Evolutionary conservation across 2,113 vertebrate species (phyloP).

Genomic region (Macaca fascicularis): T2T-MFA8v1.1 NC_088380.1:95382501-95383000

Average conservation of each 20-base stretch:
- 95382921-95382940: constrained; percentile 7
- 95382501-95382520: background rate
- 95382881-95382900: background rate
- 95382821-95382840: background rate
- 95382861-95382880: background rate
- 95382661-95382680: background rate
- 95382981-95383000: background rate
- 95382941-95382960: constrained; percentile 1
- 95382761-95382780: background rate
- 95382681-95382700: background rate
- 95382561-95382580: background rate
- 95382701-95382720: background rate
- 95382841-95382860: background rate
- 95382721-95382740: background rate
- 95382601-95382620: constrained; percentile 16
- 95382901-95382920: background rate
- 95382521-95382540: background rate
- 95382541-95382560: constrained; percentile 23
- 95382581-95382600: constrained; percentile 7
- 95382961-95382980: background rate
- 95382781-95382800: background rate
- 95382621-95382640: constrained; percentile 38
- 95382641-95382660: constrained; percentile 20
- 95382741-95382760: background rate
- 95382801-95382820: background rate